Percentiles rank a stretch among this genome's conserved stretches.
Evolutionary conservation across 2,888 invertebrate species (phyloP).

Genomic region (Coenonympha glycerion): DNA sequence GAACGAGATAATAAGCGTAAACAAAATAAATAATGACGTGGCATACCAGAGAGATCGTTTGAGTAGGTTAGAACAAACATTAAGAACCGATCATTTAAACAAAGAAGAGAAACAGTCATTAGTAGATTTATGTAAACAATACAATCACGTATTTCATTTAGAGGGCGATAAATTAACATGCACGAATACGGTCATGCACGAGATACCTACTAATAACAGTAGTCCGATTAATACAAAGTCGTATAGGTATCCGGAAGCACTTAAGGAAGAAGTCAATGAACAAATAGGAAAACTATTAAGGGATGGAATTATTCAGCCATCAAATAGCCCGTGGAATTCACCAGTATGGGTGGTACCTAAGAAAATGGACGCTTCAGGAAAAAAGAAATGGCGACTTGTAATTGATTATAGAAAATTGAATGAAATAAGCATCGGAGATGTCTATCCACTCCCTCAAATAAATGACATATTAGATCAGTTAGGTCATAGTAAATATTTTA

Average conservation of each 20-base stretch:
- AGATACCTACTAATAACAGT: too few relatives aligned
- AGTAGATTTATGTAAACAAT: too few relatives aligned
- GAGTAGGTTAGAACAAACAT: neutral
- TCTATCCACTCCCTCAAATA: too few relatives aligned
- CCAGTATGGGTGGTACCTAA: slow-evolving; percentile 28
- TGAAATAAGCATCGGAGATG: too few relatives aligned
- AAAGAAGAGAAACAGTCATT: too few relatives aligned
- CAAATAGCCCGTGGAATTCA: slow-evolving; percentile 25
- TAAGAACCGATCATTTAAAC: neutral
- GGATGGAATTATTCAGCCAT: slow-evolving; percentile 25
- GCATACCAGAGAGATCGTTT: neutral
- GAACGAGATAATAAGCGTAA: neutral
- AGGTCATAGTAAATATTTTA: too few relatives aligned
- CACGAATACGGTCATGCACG: too few relatives aligned
- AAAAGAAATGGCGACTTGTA: slow-evolving; percentile 21
- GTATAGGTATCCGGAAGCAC: slow-evolving; percentile 27
- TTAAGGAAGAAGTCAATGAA: slow-evolving; percentile 22
- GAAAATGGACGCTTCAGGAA: slow-evolving; percentile 24
- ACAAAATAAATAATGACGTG: neutral
- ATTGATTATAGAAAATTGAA: neutral
- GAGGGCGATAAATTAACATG: too few relatives aligned
- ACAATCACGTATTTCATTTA: too few relatives aligned
- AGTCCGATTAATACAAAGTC: slow-evolving; percentile 14
- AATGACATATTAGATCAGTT: too few relatives aligned
- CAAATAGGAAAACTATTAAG: slow-evolving; percentile 20